Percentiles rank a stretch among this genome's conserved stretches.
Evolutionary conservation across 37 sponge, comb jelly and placozoan genomes (phyloP).

Genomic region (Aplysina aerophoba): DNA sequence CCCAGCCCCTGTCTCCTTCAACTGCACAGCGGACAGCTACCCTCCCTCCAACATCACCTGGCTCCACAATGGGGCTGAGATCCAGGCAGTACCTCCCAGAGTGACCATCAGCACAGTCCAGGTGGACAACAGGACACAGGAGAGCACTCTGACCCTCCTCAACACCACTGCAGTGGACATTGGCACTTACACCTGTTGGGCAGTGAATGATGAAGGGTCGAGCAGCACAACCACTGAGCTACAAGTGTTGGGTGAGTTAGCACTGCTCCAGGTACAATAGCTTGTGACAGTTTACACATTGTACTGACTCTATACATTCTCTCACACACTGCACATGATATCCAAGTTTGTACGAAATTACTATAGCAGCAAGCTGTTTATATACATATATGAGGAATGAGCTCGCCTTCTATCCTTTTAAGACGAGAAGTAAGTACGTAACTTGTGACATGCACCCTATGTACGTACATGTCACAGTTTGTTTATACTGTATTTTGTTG

Average conservation of each 20-base stretch:
- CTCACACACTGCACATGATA: too few species aligned
- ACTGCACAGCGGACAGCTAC: constrained; percentile 42
- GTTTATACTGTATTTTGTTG: too few species aligned
- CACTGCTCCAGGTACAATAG: background rate
- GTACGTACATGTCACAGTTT: too few species aligned
- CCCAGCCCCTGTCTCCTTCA: constrained; percentile 13
- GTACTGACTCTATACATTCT: too few species aligned
- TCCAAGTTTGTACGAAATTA: too few species aligned
- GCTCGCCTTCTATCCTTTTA: too few species aligned
- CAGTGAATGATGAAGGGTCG: background rate
- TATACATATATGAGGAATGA: too few species aligned
- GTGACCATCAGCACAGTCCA: constrained; percentile 26
- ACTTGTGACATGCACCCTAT: too few species aligned
- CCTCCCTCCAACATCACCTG: constrained; percentile 65
- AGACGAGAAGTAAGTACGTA: too few species aligned
- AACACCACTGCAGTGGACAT: background rate
- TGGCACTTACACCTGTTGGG: constrained; percentile 13
- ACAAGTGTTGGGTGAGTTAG: constrained; percentile 10
- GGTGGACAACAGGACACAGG: constrained; percentile 17
- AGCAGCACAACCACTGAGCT: background rate
- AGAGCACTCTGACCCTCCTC: constrained; percentile 16
- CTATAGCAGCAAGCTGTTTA: too few species aligned
- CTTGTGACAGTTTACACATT: too few species aligned
- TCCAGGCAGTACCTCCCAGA: background rate
- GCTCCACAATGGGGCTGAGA: constrained; percentile 17